These are phyloP conservation scores for Neopipo cinnamomea DNA, from an alignment of 2,113 vertebrate genomes.

Conservation along the genomic window DNA sequence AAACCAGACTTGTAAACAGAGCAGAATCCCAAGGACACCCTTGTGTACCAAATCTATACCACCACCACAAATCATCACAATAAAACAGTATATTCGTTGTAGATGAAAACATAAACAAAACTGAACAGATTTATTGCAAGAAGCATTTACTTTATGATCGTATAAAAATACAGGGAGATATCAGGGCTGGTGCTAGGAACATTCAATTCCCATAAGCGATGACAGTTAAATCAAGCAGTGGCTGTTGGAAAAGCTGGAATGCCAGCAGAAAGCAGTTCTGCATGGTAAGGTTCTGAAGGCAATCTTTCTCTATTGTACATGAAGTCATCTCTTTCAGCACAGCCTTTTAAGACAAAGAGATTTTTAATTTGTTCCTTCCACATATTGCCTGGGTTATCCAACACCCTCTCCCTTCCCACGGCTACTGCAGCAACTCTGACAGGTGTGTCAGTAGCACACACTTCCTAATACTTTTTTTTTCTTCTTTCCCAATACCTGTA, in stretches of 20 bases:
- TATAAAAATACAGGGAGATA: background rate
- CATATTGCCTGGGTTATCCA: background rate
- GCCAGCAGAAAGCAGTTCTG: background rate
- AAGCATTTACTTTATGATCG: background rate
- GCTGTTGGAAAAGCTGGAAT: background rate
- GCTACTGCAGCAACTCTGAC: background rate
- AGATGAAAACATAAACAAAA: background rate
- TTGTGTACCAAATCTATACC: background rate
- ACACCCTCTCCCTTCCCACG: rapidly evolving
- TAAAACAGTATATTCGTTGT: background rate
- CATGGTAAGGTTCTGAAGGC: background rate
- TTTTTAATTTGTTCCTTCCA: background rate
- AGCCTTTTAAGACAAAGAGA: background rate
- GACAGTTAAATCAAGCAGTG: background rate
- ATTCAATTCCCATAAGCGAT: rapidly evolving
- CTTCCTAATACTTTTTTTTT: background rate
- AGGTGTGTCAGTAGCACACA: background rate
- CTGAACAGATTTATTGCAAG: background rate
- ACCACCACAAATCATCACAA: background rate
- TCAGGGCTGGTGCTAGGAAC: background rate
- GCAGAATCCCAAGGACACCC: background rate
- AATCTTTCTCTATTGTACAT: background rate
- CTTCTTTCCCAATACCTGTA: background rate
- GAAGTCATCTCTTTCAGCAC: background rate
- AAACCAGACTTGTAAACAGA: background rate